phyloP scores from a whole-genome alignment of 1,140 invertebrate species.

The Gonioctena quinquepunctata region DNA sequence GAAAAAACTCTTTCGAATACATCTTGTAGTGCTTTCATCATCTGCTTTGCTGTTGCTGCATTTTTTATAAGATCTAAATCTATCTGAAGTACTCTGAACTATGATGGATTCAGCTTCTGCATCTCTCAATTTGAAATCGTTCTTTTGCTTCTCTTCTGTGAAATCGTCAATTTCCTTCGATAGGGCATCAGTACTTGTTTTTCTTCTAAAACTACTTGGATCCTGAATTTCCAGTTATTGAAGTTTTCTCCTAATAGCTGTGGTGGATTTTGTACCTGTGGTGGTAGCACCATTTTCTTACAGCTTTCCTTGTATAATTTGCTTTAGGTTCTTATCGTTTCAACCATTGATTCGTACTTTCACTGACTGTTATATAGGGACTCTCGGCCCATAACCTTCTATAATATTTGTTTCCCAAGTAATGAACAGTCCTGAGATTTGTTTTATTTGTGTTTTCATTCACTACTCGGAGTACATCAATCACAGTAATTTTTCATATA shows the following conservation, averaged over 20 bases:
- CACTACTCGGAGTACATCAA: too few relatives aligned
- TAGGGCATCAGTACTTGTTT: slow-evolving; percentile 8
- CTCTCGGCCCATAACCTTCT: too few relatives aligned
- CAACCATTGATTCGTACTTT: too few relatives aligned
- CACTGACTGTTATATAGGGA: too few relatives aligned
- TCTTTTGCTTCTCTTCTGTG: slow-evolving; percentile 12
- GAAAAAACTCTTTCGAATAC: neutral
- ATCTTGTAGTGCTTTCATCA: neutral
- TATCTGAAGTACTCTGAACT: slow-evolving; percentile 22
- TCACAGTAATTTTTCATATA: too few relatives aligned
- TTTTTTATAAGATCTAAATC: neutral
- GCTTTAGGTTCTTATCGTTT: too few relatives aligned
- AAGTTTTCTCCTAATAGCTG: slow-evolving; percentile 1
- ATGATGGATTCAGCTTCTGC: slow-evolving; percentile 19
- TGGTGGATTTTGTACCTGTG: too few relatives aligned
- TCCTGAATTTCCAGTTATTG: slow-evolving; percentile 21
- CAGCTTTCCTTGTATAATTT: too few relatives aligned
- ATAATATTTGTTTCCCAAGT: too few relatives aligned
- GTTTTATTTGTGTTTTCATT: too few relatives aligned
- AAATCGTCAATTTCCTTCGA: slow-evolving; percentile 2
- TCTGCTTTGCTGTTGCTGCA: neutral
- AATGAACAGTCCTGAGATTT: too few relatives aligned
- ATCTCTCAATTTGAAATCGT: slow-evolving; percentile 13
- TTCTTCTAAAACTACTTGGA: slow-evolving; percentile 11
- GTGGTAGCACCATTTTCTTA: too few relatives aligned